phyloP scores from a whole-genome alignment of 2,113 vertebrate genomes.

The Embiotoca jacksoni region DNA sequence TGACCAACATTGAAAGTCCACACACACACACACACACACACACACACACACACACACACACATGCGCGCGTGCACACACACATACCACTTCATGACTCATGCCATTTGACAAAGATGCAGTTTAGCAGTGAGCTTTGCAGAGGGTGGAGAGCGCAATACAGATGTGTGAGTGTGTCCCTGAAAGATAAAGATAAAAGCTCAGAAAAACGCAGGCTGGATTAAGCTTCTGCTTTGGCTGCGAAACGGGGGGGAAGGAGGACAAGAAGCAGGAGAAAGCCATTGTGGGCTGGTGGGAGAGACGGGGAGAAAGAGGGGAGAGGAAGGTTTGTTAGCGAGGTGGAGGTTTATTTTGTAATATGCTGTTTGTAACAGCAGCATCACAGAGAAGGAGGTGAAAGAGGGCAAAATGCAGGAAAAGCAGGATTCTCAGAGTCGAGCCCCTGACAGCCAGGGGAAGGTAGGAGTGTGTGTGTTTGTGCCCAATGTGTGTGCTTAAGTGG shows the following conservation, averaged over 20 bases:
- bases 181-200: constrained; percentile 69
- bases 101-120: constrained; percentile 68
- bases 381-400: constrained; percentile 56
- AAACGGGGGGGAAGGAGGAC: constrained; percentile 46
- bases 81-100: constrained; percentile 73
- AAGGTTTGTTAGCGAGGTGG: constrained; percentile 50
- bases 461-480: constrained; percentile 35
- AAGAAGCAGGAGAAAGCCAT: constrained; percentile 40
- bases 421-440: constrained; percentile 65
- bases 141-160: constrained; percentile 7
- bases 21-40: neutral
- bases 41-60: constrained; percentile 8
- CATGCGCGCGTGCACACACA: constrained; percentile 13
- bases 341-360: constrained; percentile 63
- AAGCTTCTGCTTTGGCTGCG: constrained; percentile 64
- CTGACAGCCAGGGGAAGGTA: constrained; percentile 75
- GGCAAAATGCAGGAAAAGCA: constrained; percentile 78
- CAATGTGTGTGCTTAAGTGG: constrained; percentile 2
- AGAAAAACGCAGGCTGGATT: constrained; percentile 72
- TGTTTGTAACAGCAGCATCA: constrained; percentile 56
- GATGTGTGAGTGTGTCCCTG: constrained; percentile 51
- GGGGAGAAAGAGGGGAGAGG: neutral
- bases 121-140: constrained; percentile 59
- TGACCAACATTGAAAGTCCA: constrained; percentile 38
- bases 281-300: constrained; percentile 35